Conservation (phyloP, 2,113 vertebrate genomes). For the Colossoma macropomum region DNA sequence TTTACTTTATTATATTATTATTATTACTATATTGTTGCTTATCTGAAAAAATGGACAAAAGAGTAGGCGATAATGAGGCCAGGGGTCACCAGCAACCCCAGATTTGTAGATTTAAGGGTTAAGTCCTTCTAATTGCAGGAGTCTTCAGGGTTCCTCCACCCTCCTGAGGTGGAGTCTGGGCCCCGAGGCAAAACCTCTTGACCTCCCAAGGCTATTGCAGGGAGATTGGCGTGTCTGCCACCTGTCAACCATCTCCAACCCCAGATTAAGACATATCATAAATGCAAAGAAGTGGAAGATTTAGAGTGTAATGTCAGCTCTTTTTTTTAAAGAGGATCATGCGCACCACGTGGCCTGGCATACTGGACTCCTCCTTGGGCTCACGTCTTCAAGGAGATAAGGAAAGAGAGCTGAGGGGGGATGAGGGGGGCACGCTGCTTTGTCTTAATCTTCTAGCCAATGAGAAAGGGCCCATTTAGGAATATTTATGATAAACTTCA, state of each 20-base stretch:
- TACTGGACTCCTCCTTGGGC: not conserved
- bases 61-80: not conserved
- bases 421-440: conserved; percentile 1
- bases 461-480: conserved; percentile 40
- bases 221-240: conserved; percentile 29
- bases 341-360: conserved; percentile 1
- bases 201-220: conserved; percentile 1
- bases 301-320: conserved; percentile 64
- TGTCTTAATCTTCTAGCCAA: conserved; percentile 58
- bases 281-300: conserved; percentile 64
- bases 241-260: conserved; percentile 42
- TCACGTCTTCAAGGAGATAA: conserved; percentile 50
- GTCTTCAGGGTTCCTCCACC: not conserved
- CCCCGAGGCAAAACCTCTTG: conserved; percentile 1
- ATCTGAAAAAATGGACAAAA: not conserved
- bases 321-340: conserved; percentile 69
- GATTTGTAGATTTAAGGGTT: not conserved
- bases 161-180: not conserved
- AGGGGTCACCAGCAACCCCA: not conserved
- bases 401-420: conserved; percentile 32
- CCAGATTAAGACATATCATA: conserved; percentile 67
- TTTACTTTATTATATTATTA: not conserved
- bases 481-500: conserved; percentile 62
- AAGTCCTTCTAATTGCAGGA: not conserved
- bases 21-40: not conserved